A percentile compares a stretch with the other conserved stretches of the same genome.
These are phyloP conservation scores for Stictocephala bisonia DNA, from an alignment of 2,888 invertebrate species.

Conservation along the genomic window DNA sequence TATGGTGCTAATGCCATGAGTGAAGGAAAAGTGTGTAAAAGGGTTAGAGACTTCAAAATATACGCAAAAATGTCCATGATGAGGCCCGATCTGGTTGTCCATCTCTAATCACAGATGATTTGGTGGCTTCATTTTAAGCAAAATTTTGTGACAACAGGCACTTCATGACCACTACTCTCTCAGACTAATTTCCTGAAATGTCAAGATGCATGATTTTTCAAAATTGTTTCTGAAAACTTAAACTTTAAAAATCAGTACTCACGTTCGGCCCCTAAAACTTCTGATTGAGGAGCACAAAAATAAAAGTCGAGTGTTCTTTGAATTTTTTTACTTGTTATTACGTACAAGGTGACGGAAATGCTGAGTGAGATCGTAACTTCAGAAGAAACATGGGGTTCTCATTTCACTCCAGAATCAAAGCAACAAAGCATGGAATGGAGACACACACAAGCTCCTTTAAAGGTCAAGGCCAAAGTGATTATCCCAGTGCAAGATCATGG, in stretches of 20 bases:
- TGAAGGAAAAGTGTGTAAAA: no score
- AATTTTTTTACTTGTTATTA: background rate
- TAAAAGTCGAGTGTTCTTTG: background rate
- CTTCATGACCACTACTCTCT: no score
- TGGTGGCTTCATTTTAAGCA: background rate
- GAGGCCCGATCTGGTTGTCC: background rate
- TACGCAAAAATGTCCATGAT: no score
- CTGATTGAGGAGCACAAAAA: background rate
- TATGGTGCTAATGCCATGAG: no score
- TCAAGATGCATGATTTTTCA: no score
- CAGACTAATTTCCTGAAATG: no score
- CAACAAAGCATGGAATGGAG: constrained; percentile 9
- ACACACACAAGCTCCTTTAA: background rate
- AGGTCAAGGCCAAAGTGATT: background rate
- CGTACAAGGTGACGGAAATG: no score
- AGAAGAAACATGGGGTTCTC: background rate
- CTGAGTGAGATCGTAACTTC: background rate
- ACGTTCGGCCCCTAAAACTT: no score
- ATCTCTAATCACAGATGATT: background rate
- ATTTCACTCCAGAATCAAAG: background rate
- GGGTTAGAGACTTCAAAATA: no score
- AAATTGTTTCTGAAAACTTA: no score
- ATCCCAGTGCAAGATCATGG: background rate
- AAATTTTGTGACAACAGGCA: background rate
- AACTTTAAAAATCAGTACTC: no score